Conservation (phyloP, 1,140 invertebrate genomes). For the Tetramorium alpestre region DNA sequence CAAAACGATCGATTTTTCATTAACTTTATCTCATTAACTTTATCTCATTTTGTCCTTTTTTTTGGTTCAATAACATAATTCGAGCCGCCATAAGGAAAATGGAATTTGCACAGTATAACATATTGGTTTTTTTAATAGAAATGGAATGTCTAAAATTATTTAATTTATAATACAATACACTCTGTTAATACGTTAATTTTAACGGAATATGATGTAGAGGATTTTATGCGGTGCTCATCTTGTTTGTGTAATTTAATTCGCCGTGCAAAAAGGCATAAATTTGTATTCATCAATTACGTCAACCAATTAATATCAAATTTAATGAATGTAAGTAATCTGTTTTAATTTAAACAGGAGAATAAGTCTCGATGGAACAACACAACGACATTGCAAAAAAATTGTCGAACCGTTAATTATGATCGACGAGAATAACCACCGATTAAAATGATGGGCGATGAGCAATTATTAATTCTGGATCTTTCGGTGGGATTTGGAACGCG, state of each 20-base stretch:
- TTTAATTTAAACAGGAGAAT: slow-evolving; percentile 1
- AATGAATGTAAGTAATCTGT: slow-evolving; percentile 28
- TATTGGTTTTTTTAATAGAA: background rate
- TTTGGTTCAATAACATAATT: slow-evolving; percentile 17
- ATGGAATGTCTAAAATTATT: background rate
- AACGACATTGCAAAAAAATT: background rate
- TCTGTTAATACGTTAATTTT: slow-evolving; percentile 1
- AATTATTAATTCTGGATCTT: slow-evolving; percentile 60
- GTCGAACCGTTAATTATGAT: slow-evolving; percentile 14
- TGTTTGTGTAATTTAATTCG: slow-evolving; percentile 23
- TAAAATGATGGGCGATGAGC: slow-evolving; percentile 4
- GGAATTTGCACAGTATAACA: background rate
- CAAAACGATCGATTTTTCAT: background rate
- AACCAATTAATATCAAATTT: background rate
- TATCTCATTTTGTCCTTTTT: background rate
- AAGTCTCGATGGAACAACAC: background rate
- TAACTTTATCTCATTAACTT: background rate
- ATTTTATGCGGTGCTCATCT: background rate
- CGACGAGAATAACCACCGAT: background rate
- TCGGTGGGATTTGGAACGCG: slow-evolving; percentile 61
- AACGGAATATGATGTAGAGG: background rate
- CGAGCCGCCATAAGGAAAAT: slow-evolving; percentile 38
- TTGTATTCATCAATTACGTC: background rate
- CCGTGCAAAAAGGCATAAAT: slow-evolving; percentile 2
- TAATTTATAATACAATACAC: background rate